phyloP scores from a whole-genome alignment of 2,113 vertebrate species.

The Pollimyrus isidori region DNA sequence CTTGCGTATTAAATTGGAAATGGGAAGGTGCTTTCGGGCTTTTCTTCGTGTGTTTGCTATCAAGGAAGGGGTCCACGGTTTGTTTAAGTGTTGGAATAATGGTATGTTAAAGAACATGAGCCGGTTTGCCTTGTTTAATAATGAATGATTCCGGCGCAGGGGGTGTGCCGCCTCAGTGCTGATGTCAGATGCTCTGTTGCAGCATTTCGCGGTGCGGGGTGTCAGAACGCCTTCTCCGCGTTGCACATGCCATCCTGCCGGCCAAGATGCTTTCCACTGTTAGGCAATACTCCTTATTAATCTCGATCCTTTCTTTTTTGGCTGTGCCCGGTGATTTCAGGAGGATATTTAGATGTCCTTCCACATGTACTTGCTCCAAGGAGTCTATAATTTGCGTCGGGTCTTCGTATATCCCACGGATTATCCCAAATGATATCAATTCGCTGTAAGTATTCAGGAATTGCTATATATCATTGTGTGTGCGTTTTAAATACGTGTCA shows the following conservation, averaged over 20 bases:
- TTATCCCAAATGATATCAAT: slow-evolving; percentile 73
- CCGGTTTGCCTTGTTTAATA: slow-evolving; percentile 46
- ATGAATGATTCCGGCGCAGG: slow-evolving; percentile 61
- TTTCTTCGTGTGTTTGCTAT: background rate
- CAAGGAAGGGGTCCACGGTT: background rate
- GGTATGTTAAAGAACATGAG: slow-evolving; percentile 41
- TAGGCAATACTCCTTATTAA: slow-evolving; percentile 44
- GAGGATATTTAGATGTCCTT: slow-evolving; percentile 68
- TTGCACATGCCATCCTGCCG: slow-evolving; percentile 52
- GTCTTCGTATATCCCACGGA: slow-evolving; percentile 71
- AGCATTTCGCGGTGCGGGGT: slow-evolving; percentile 67
- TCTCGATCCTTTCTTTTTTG: slow-evolving; percentile 40
- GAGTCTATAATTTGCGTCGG: slow-evolving; percentile 92
- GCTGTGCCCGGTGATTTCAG: slow-evolving; percentile 46
- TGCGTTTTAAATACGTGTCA: background rate
- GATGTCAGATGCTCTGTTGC: slow-evolving; percentile 76
- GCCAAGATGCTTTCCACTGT: slow-evolving; percentile 59
- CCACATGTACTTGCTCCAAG: slow-evolving; percentile 85
- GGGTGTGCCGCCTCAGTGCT: slow-evolving; percentile 69
- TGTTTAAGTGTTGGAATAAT: background rate
- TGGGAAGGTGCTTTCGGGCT: background rate
- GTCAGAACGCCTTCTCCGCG: slow-evolving; percentile 34
- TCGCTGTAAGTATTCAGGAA: slow-evolving; percentile 72
- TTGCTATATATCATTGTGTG: background rate
- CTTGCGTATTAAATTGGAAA: background rate